Evolutionary conservation across 2,113 vertebrate genomes (phyloP), one percentile per base, ranked within the genome.

Genomic region (Turnix velox): DNA sequence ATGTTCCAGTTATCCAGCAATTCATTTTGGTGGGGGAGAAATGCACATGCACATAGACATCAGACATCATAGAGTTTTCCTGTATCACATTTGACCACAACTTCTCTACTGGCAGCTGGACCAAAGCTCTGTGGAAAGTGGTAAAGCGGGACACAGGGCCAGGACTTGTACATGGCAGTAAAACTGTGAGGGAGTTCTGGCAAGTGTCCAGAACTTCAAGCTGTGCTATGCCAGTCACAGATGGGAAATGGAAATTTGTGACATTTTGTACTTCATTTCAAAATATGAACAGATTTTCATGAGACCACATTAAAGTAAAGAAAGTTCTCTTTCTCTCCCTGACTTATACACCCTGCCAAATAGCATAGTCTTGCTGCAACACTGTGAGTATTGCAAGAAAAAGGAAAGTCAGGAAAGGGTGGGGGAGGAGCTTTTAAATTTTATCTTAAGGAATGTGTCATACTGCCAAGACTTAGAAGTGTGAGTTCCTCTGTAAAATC

Each of bases 181-280:
- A 95, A 94, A 90, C 42, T 80, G 62, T 83, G 74, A 90, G 54
- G 46, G 54, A 91, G 33, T 35, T 68, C 45, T 76, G 90, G 90
- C 93, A 83, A 65, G 27, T 30, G 35, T 78, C 94, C 94, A 96
- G 85, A 91, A 76, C 23, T 39, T 37, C 91, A 91, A 89, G 78
- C 82, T 94, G 71, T 15, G 30, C 85, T 92, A 6, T 92, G 82
- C 84, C 81, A 94, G 81, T 69, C 85, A 86, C 90, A 93, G 88
- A 96, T 95, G 85, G 79, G 79, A 90, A 83, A 76, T 86, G 59
- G 78, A 90, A 83, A 90, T 94, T 33, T 75, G 52, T 92, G 93
- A 93, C 79, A 77, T 77, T 95, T 87, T 90, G 79, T 91, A 37
- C 59, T 83, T 83, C 80, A 73, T n/a, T 30, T 51, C 49, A 90